Base-by-base conservation (phyloP, 1,140 invertebrate species). In the Halesus radiatus region DNA sequence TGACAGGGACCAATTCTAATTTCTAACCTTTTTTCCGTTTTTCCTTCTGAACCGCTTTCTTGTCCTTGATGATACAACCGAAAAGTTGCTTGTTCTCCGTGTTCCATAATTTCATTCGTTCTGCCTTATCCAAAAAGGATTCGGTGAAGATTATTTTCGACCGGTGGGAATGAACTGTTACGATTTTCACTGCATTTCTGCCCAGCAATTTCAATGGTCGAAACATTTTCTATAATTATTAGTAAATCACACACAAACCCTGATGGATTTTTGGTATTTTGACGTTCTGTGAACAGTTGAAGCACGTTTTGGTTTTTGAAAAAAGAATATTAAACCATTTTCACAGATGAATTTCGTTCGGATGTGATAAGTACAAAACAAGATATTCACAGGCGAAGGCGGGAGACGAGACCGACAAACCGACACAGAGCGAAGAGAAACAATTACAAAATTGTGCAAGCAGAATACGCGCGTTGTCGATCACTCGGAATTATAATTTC, bases 61-160 rank as follows among this genome's bases (percentile, higher is more conserved):
- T 84, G 0, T 84, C 85, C 75, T 87, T 85, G 0, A 86, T 3
- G 3, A 87, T 18, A 15, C 81, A 68, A 0, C 86, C 87, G 72
- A 84, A 88, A 10, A 85, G 15, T 8, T 79, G 22, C 76, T 86
- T 85, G 60, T 85, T 82, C 26, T 87, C 85, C 62, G 82, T 78
- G 73, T 84, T 80, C 76, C 84, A 72, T 45, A 80, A 68, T 80
- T 85, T 83, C 74, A 85, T 72, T 15, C 79, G 22, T 80, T 84
- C 70, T 5, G 82, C 79, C 78, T 84, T 76, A 58, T 82, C 81
- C 73, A 82, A 72, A 60, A 79, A 76, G 7, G 81, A 79, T 52
- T 82, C 81, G 0, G 74, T 6, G 60, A 72, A 82, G 18, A 82
- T 70, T 15, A 80, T 72, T 68, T 82, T 82, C 18, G 81, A 76